phyloP scores from a whole-genome alignment of 2,888 invertebrate genomes.

The Eristalinus sepulchralis region DNA sequence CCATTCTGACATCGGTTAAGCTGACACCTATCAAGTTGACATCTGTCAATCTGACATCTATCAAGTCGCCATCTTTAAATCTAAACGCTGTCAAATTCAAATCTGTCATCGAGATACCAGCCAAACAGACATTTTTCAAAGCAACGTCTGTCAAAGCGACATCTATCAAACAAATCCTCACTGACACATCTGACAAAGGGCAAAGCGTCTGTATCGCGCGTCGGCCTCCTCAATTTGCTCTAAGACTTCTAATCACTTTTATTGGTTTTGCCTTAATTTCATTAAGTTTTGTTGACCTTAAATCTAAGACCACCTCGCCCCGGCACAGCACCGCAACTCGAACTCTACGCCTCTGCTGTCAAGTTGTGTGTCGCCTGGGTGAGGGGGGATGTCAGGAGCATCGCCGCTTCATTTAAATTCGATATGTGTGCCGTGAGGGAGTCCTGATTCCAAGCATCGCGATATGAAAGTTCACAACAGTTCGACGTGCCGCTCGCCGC shows the following conservation, averaged over 20 bases:
- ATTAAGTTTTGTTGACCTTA: slow-evolving; percentile 45
- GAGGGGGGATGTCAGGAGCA: background rate
- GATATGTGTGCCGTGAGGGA: slow-evolving; percentile 63
- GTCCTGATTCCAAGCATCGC: slow-evolving; percentile 47
- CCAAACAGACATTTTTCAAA: background rate
- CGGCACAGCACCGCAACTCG: slow-evolving; percentile 31
- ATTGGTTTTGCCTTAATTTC: slow-evolving; percentile 45
- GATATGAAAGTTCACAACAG: slow-evolving; percentile 70
- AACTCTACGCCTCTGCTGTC: slow-evolving; percentile 38
- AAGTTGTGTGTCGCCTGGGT: background rate
- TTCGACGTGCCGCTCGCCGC: slow-evolving; percentile 23
- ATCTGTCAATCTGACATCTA: too few species aligned
- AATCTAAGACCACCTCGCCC: slow-evolving; percentile 7
- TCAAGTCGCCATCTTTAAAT: too few species aligned
- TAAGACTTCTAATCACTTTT: slow-evolving; percentile 3
- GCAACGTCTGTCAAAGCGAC: background rate
- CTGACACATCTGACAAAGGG: background rate
- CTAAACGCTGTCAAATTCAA: too few species aligned
- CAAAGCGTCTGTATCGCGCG: background rate
- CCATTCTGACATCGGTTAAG: too few species aligned
- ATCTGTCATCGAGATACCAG: background rate
- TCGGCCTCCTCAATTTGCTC: background rate
- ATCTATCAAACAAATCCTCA: background rate
- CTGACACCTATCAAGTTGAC: too few species aligned
- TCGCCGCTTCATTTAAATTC: slow-evolving; percentile 52